These are phyloP conservation scores for Atrichornis clamosus DNA, from an alignment of 2,113 vertebrate genomes.

Conservation along the genomic window DNA sequence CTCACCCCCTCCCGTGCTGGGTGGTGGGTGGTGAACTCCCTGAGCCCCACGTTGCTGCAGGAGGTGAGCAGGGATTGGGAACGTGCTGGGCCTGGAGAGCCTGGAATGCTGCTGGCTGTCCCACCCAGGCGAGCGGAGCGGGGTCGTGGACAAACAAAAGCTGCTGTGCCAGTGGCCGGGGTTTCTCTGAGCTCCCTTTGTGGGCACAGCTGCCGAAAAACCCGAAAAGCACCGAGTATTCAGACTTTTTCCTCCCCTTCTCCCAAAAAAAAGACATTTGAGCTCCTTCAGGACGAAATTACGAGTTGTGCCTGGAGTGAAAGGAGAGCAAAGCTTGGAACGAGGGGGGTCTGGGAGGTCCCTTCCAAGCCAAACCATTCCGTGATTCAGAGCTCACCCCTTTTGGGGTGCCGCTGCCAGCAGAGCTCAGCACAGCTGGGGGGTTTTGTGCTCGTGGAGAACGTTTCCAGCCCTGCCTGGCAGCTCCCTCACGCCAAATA, in stretches of 20 bases:
- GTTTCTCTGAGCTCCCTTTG: neutral
- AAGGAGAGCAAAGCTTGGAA: too few species aligned
- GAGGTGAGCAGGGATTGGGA: neutral
- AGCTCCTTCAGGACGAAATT: neutral
- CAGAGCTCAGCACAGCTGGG: neutral
- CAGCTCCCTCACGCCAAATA: neutral
- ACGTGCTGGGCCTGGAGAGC: neutral
- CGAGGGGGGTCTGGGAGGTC: neutral
- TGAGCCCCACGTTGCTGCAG: neutral
- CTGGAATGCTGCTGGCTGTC: neutral
- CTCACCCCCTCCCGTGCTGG: neutral
- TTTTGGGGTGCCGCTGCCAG: neutral
- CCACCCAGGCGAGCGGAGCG: neutral
- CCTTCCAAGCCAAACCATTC: neutral
- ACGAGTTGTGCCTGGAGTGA: neutral
- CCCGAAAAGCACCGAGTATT: neutral
- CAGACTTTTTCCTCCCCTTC: neutral
- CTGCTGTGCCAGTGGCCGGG: neutral
- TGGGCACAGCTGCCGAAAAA: neutral
- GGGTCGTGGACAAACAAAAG: neutral
- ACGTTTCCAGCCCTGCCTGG: neutral
- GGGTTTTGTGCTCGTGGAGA: neutral
- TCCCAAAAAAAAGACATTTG: neutral
- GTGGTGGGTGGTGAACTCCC: neutral
- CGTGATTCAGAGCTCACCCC: rapidly evolving